Conservation (phyloP, 2,888 invertebrate species). For the Parasteatoda lunata region DNA sequence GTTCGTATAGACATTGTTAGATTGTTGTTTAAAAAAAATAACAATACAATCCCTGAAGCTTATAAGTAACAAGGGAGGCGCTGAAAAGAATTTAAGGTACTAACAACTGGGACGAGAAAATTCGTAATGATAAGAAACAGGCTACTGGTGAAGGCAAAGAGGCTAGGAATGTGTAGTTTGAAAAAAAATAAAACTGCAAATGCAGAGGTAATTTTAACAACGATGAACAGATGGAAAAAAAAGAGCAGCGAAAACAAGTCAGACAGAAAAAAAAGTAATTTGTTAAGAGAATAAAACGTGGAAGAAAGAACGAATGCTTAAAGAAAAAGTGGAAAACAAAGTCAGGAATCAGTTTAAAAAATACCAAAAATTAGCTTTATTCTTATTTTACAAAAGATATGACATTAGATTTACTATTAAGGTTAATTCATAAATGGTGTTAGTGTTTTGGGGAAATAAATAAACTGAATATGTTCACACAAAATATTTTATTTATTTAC, state of each 20-base stretch:
- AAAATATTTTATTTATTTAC: no score
- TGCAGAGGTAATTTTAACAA: constrained; percentile 50
- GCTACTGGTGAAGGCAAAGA: constrained; percentile 8
- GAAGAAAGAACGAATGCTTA: not conserved
- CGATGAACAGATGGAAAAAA: constrained; percentile 32
- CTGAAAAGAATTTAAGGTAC: constrained; percentile 32
- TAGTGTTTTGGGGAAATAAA: no score
- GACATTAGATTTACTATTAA: not conserved
- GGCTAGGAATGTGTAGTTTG: constrained; percentile 25
- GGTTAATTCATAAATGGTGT: no score
- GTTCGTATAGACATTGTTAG: constrained; percentile 32
- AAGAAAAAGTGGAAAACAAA: constrained; percentile 9
- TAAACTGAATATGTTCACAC: no score
- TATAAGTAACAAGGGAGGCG: constrained; percentile 36
- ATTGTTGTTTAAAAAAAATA: constrained; percentile 24
- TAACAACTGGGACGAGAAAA: constrained; percentile 34
- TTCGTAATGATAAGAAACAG: constrained; percentile 43
- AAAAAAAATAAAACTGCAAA: constrained; percentile 18
- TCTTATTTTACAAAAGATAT: constrained; percentile 22
- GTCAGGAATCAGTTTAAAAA: constrained; percentile 29
- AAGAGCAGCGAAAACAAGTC: constrained; percentile 19
- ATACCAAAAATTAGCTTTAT: constrained; percentile 34
- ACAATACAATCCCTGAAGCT: constrained; percentile 29
- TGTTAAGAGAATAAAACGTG: constrained; percentile 29
- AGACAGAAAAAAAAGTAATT: constrained; percentile 30